phyloP scores from a whole-genome alignment of 2,888 invertebrate species.

The Acleris literana region DNA sequence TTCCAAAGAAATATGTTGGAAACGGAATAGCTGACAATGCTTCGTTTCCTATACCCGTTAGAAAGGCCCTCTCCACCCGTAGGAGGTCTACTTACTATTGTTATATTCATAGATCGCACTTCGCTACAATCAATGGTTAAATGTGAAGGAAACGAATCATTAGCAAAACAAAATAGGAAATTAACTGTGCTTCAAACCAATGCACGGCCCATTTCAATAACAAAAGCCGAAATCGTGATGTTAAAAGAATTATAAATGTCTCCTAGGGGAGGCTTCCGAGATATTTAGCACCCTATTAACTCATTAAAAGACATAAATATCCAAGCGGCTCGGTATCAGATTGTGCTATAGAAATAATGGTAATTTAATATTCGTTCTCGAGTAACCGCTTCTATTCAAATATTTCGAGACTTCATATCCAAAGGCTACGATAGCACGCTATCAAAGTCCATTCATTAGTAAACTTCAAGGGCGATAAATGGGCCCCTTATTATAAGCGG shows the following conservation, averaged over 20 bases:
- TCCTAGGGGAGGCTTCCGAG: conserved; percentile 1
- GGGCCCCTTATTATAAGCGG: conserved; percentile 49
- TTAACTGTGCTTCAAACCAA: conserved; percentile 8
- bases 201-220: conserved; percentile 11
- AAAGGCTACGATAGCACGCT: conserved; percentile 22
- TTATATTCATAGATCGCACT: neutral
- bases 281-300: conserved; percentile 22
- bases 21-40: conserved; percentile 15
- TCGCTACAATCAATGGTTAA: neutral
- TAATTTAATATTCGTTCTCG: conserved; percentile 20
- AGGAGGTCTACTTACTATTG: neutral
- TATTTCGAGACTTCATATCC: conserved; percentile 7
- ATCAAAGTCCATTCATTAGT: conserved; percentile 29
- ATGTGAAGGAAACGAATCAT: conserved; percentile 11
- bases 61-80: neutral
- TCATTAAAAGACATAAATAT: conserved; percentile 22
- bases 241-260: conserved; percentile 9
- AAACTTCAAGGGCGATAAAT: conserved; percentile 50
- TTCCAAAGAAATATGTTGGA: conserved; percentile 16
- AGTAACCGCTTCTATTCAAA: conserved; percentile 6
- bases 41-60: conserved; percentile 16
- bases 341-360: conserved; percentile 25
- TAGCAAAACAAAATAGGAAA: conserved; percentile 10
- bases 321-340: conserved; percentile 11
- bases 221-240: conserved; percentile 16